A percentile compares a stretch with the other conserved stretches of the same genome.
Conservation (phyloP, 2,113 vertebrate genomes). For the Porphyrio hochstetteri region DNA sequence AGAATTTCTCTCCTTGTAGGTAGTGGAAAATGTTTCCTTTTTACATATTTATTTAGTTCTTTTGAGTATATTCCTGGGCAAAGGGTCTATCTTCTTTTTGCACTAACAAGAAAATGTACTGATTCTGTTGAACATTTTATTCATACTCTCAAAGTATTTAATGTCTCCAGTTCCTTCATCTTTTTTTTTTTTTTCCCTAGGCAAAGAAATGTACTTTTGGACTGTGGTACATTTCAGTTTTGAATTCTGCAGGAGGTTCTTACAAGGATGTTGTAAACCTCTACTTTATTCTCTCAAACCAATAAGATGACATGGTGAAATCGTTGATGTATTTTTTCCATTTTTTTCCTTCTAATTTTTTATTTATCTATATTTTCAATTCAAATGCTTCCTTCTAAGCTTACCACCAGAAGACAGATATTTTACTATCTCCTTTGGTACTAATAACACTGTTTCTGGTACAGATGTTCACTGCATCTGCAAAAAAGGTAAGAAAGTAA, state of each 20-base stretch:
- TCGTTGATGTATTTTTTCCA: neutral
- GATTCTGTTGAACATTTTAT: neutral
- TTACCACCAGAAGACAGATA: neutral
- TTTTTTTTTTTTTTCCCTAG: neutral
- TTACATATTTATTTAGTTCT: slow-evolving; percentile 55
- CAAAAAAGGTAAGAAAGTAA: neutral
- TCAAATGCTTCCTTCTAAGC: neutral
- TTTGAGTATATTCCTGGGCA: slow-evolving; percentile 14
- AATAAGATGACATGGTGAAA: neutral
- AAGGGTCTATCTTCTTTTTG: neutral
- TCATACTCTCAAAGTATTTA: neutral
- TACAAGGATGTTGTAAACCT: neutral
- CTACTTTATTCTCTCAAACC: neutral
- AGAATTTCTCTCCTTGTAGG: slow-evolving; percentile 56
- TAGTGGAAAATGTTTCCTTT: slow-evolving; percentile 66
- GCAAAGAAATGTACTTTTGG: neutral
- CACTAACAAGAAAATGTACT: neutral
- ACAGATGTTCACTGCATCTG: neutral
- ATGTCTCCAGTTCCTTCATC: neutral
- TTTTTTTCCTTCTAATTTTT: neutral
- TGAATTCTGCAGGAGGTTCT: neutral
- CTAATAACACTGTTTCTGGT: neutral
- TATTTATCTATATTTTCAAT: neutral
- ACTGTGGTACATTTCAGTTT: neutral
- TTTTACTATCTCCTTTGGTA: neutral